Evolutionary conservation across 2,888 invertebrate species (phyloP).

Genomic region (Glyphotaelius pellucidus): DNA sequence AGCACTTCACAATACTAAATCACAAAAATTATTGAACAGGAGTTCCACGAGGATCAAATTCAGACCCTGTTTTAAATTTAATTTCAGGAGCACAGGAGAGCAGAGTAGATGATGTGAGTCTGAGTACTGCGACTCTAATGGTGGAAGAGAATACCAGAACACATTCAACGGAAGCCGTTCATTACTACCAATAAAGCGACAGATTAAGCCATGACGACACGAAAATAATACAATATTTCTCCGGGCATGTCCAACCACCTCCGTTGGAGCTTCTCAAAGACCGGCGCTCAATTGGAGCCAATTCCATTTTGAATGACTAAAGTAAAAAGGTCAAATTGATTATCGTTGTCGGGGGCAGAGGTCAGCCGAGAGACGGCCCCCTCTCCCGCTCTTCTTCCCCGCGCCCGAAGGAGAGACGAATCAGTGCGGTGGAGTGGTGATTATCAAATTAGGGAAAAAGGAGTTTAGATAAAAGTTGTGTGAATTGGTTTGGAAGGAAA

Average conservation of each 20-base stretch:
- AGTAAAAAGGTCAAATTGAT: slow-evolving; percentile 66
- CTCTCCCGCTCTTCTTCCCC: slow-evolving; percentile 21
- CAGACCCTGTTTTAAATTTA: neutral
- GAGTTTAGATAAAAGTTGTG: neutral
- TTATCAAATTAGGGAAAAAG: neutral
- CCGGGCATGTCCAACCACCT: slow-evolving; percentile 29
- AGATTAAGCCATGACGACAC: slow-evolving; percentile 44
- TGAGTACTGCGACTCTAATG: neutral
- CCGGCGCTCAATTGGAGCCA: slow-evolving; percentile 62
- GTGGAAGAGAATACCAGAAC: neutral
- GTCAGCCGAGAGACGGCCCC: slow-evolving; percentile 58
- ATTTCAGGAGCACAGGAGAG: neutral
- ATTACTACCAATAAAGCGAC: slow-evolving; percentile 51
- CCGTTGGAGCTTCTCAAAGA: slow-evolving; percentile 43
- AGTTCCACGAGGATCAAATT: neutral
- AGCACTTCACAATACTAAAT: neutral
- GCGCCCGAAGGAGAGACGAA: neutral
- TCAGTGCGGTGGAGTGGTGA: slow-evolving; percentile 18
- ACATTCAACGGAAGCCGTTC: slow-evolving; percentile 47
- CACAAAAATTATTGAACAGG: neutral
- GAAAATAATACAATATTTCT: neutral
- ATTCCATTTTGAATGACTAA: slow-evolving; percentile 65
- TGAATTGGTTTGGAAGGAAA: neutral
- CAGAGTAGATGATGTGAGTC: neutral
- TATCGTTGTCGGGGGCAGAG: slow-evolving; percentile 64